Evolutionary conservation across 1,140 invertebrate genomes (phyloP).

Genomic region (Camponotus pennsylvanicus): DNA sequence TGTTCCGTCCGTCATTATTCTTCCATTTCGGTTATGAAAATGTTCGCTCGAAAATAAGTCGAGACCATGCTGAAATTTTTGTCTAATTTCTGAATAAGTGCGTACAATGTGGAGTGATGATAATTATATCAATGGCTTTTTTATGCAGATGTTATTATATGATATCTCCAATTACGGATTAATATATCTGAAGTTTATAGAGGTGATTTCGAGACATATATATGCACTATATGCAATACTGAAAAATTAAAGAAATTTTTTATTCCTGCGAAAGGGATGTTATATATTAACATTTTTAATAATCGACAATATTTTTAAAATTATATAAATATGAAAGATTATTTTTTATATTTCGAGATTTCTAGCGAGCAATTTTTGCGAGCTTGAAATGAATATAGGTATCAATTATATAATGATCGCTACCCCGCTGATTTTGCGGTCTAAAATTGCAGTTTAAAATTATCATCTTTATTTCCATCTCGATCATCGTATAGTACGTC

Average conservation of each 20-base stretch:
- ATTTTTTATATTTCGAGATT: not conserved
- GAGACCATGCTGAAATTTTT: slow-evolving; percentile 16
- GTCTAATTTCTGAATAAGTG: slow-evolving; percentile 24
- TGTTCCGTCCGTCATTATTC: slow-evolving; percentile 60
- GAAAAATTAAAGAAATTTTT: not conserved
- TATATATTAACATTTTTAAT: not conserved
- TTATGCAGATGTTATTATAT: not conserved
- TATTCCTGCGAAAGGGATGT: not conserved
- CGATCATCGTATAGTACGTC: slow-evolving; percentile 17
- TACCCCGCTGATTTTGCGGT: not conserved
- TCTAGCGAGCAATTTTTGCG: not conserved
- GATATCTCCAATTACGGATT: not conserved
- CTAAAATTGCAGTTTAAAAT: not conserved
- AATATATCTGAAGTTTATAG: not conserved
- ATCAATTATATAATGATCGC: slow-evolving; percentile 23
- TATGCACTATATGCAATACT: not conserved
- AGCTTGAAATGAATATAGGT: not conserved
- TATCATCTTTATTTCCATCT: slow-evolving; percentile 13
- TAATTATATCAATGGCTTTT: slow-evolving; percentile 1
- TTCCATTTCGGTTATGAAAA: slow-evolving; percentile 64
- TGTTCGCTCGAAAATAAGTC: slow-evolving; percentile 23
- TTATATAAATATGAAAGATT: not conserved
- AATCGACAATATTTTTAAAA: not conserved
- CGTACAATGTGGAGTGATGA: not conserved
- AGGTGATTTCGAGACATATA: not conserved